phyloP scores from a whole-genome alignment of 2,888 invertebrate species.

The Halocaridina rubra region DNA sequence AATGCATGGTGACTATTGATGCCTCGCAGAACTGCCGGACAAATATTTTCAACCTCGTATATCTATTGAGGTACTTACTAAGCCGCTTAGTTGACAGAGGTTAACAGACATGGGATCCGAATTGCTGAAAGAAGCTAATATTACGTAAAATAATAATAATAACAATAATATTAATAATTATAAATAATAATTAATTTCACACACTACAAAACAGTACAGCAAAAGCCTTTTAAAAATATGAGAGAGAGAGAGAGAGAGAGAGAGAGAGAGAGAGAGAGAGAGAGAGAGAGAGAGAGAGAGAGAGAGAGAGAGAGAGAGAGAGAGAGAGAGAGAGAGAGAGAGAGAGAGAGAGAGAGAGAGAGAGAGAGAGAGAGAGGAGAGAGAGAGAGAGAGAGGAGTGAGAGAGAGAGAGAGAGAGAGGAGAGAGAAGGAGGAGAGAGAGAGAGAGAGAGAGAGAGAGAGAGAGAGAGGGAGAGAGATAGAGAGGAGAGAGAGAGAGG shows the following conservation, averaged over 20 bases:
- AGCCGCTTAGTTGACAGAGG: too few species aligned
- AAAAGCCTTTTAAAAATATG: too few species aligned
- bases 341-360: neutral
- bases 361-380: neutral
- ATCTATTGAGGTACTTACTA: too few species aligned
- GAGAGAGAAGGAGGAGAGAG: neutral
- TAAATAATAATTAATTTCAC: too few species aligned
- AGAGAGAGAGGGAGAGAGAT: neutral
- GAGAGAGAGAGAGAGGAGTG: neutral
- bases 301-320: constrained; percentile 6
- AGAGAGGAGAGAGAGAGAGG: neutral
- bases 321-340: neutral
- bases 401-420: neutral
- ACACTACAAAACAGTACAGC: too few species aligned
- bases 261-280: neutral
- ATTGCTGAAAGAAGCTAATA: too few species aligned
- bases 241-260: neutral
- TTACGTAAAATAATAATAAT: too few species aligned
- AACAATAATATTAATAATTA: too few species aligned
- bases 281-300: constrained; percentile 26
- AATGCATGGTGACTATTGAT: too few species aligned
- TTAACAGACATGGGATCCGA: too few species aligned
- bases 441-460: neutral
- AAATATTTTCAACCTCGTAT: too few species aligned
- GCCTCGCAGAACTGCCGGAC: too few species aligned